Conservation (phyloP, 2,797 vertebrate genomes). For the Podargus strigoides region DNA sequence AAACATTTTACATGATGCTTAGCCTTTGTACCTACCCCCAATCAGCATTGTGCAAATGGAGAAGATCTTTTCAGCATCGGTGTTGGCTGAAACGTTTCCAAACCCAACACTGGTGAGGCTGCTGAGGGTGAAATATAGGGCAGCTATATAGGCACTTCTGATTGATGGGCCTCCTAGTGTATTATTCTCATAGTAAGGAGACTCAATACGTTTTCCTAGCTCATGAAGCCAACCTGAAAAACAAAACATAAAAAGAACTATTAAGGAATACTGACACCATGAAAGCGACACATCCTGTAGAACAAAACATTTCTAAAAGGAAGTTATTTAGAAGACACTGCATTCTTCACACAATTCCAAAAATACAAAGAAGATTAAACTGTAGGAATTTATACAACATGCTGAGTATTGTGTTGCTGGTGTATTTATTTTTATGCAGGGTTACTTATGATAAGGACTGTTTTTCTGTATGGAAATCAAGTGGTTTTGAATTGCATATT, state of each 20-base stretch:
- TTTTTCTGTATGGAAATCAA: background rate
- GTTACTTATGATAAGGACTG: background rate
- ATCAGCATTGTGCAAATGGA: constrained; percentile 98
- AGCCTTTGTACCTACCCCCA: constrained; percentile 78
- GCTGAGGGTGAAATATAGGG: constrained; percentile 96
- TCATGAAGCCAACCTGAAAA: constrained; percentile 93
- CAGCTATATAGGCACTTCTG: constrained; percentile 92
- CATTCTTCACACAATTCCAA: background rate
- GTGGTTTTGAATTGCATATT: background rate
- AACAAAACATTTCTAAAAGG: background rate
- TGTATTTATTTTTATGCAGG: background rate
- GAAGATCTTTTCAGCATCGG: constrained; percentile 95
- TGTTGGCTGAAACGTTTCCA: constrained; percentile 96
- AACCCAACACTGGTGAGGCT: constrained; percentile 98
- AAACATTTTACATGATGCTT: background rate
- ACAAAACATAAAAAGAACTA: background rate
- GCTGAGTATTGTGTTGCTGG: background rate
- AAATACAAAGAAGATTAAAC: background rate
- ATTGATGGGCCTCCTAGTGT: constrained; percentile 84
- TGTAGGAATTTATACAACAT: background rate
- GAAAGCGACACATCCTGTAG: background rate
- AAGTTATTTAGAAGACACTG: background rate
- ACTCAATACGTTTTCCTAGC: constrained; percentile 91
- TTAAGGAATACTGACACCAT: background rate
- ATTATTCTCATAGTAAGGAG: constrained; percentile 84